These are phyloP conservation scores for Leuciscus waleckii DNA, from an alignment of 2,797 vertebrate genomes.

Conservation along the genomic window DNA sequence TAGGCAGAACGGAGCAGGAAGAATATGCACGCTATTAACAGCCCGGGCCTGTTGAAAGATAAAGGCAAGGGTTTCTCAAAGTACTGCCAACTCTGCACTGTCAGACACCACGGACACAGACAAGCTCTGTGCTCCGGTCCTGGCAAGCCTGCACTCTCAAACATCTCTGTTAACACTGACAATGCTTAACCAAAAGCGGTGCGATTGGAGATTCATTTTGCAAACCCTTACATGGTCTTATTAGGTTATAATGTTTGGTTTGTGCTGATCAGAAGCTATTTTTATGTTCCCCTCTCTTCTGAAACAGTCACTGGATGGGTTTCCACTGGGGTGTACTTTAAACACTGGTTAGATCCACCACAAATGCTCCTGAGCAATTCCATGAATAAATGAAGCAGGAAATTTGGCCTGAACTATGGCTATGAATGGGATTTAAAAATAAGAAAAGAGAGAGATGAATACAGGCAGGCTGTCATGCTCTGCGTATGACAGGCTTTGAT, in stretches of 20 bases:
- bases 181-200: not conserved
- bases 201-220: conserved; percentile 14
- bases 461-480: conserved; percentile 70
- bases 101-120: conserved; percentile 53
- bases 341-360: conserved; percentile 43
- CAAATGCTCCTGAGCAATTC: conserved; percentile 59
- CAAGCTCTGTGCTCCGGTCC: conserved; percentile 54
- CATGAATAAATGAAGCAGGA: conserved; percentile 73
- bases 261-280: conserved; percentile 23
- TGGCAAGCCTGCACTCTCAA: conserved; percentile 23
- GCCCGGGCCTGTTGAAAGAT: conserved; percentile 71
- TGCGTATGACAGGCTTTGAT: conserved; percentile 77
- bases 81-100: conserved; percentile 56
- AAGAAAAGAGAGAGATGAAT: conserved; percentile 67
- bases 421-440: conserved; percentile 78
- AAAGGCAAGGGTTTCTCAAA: conserved; percentile 53
- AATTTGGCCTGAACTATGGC: conserved; percentile 65
- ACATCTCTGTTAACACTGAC: conserved; percentile 29
- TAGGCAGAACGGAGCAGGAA: conserved; percentile 63
- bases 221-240: not conserved
- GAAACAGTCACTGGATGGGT: conserved; percentile 32
- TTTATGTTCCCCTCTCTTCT: conserved; percentile 14
- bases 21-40: conserved; percentile 71
- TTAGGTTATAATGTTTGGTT: conserved; percentile 16
- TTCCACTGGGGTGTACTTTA: conserved; percentile 36